phyloP scores from a whole-genome alignment of 2,888 invertebrate species.

The Kuschelorhynchus macadamiae region DNA sequence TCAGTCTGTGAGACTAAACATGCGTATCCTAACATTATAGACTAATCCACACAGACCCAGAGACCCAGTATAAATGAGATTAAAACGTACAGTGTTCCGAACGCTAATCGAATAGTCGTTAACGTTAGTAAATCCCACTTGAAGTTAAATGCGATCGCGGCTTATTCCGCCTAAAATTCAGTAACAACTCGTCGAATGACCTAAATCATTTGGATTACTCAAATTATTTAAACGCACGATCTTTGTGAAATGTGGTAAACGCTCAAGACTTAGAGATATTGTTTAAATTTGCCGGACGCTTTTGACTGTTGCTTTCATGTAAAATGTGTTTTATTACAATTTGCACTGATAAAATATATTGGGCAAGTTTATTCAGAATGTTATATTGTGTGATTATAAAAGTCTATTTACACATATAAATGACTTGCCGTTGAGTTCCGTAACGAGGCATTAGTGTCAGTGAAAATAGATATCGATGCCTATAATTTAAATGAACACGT shows the following conservation, averaged over 20 bases:
- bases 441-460: too few species aligned
- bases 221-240: conserved; percentile 50
- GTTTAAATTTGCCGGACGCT: conserved; percentile 33
- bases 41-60: conserved; percentile 4
- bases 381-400: too few species aligned
- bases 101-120: conserved; percentile 42
- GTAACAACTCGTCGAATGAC: conserved; percentile 45
- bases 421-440: too few species aligned
- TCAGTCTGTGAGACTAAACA: too few species aligned
- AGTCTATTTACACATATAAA: too few species aligned
- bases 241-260: conserved; percentile 45
- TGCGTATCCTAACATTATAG: too few species aligned
- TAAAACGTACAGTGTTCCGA: conserved; percentile 34
- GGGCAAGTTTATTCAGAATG: background rate
- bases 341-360: too few species aligned
- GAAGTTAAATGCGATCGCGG: conserved; percentile 42
- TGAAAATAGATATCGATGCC: too few species aligned
- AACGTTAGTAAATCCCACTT: conserved; percentile 34
- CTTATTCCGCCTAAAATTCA: conserved; percentile 40
- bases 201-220: conserved; percentile 48
- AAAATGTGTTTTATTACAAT: conserved; percentile 12
- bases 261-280: conserved; percentile 41
- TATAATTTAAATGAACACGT: too few species aligned
- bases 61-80: conserved; percentile 36
- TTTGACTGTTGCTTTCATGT: conserved; percentile 27